A percentile compares a stretch with the other conserved stretches of the same genome.
These are phyloP conservation scores for Tachystola acroxantha DNA, from an alignment of 2,888 invertebrate species.

Conservation along the genomic window DNA sequence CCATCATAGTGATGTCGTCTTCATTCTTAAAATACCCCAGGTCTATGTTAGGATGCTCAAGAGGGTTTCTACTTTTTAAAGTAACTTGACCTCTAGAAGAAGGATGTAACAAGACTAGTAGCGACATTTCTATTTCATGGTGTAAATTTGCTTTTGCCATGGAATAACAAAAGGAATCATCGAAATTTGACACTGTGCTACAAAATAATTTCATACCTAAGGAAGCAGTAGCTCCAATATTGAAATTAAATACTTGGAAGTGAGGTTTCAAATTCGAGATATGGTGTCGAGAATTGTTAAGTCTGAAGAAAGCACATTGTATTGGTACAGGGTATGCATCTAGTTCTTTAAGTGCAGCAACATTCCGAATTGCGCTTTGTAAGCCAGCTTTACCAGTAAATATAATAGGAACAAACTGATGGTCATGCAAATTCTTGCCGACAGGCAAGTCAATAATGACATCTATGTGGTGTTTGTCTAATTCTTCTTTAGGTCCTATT, in stretches of 20 bases:
- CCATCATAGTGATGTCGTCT: constrained; percentile 12
- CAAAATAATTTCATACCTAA: constrained; percentile 8
- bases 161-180: constrained; percentile 12
- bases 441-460: constrained; percentile 51
- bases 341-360: constrained; percentile 22
- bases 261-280: constrained; percentile 9
- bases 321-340: constrained; percentile 18
- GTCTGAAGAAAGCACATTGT: constrained; percentile 15
- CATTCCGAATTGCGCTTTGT: constrained; percentile 23
- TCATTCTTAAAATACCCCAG: constrained; percentile 15
- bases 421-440: constrained; percentile 58
- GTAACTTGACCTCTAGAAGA: constrained; percentile 16
- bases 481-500: constrained; percentile 45
- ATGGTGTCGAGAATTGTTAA: constrained; percentile 9
- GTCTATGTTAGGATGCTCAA: constrained; percentile 15
- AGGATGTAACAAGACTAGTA: constrained; percentile 14
- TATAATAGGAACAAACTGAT: constrained; percentile 35
- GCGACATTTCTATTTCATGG: constrained; percentile 11
- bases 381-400: constrained; percentile 42
- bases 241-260: constrained; percentile 14
- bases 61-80: constrained; percentile 13
- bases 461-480: constrained; percentile 37
- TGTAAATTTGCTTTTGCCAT: constrained; percentile 12
- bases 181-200: constrained; percentile 7
- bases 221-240: constrained; percentile 7